Percentiles rank a stretch among this genome's conserved stretches.
These are phyloP conservation scores for Coreoperca whiteheadi DNA, from an alignment of 2,113 vertebrate species.

Conservation along the genomic window DNA sequence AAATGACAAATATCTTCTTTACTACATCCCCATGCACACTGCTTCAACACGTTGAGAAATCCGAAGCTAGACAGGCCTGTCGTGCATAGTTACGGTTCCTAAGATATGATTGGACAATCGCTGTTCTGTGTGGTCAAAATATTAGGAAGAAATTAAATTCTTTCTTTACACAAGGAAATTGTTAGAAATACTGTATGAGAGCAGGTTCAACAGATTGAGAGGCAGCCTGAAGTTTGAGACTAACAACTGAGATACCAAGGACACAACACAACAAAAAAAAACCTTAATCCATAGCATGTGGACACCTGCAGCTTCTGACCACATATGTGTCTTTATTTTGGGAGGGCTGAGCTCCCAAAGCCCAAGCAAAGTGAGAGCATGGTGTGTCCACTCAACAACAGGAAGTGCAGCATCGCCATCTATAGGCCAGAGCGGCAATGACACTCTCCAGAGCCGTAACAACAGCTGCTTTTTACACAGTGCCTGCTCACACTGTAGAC, in stretches of 20 bases:
- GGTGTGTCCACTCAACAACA: not conserved
- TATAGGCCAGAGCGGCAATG: conserved; percentile 55
- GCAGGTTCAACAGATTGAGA: conserved; percentile 10
- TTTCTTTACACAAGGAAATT: not conserved
- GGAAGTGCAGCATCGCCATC: conserved; percentile 79
- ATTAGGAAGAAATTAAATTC: not conserved
- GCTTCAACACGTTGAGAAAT: not conserved
- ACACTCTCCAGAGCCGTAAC: conserved; percentile 29
- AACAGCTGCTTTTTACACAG: conserved; percentile 66
- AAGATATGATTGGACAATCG: not conserved
- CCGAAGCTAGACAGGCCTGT: not conserved
- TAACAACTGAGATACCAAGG: conserved; percentile 14
- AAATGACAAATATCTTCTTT: not conserved
- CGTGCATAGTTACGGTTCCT: not conserved
- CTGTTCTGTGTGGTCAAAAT: not conserved
- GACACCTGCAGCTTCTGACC: conserved; percentile 52
- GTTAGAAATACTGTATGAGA: not conserved
- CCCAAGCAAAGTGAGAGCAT: not conserved
- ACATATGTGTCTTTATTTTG: conserved; percentile 33
- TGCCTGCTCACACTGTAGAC: conserved; percentile 57
- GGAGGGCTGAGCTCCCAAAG: conserved; percentile 24
- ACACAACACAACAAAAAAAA: conserved; percentile 48
- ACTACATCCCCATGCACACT: not conserved
- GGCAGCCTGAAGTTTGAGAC: conserved; percentile 7
- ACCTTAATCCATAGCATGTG: conserved; percentile 37